These are phyloP conservation scores for Hippolais icterina DNA, from an alignment of 2,113 vertebrate genomes.

Conservation along the genomic window DNA sequence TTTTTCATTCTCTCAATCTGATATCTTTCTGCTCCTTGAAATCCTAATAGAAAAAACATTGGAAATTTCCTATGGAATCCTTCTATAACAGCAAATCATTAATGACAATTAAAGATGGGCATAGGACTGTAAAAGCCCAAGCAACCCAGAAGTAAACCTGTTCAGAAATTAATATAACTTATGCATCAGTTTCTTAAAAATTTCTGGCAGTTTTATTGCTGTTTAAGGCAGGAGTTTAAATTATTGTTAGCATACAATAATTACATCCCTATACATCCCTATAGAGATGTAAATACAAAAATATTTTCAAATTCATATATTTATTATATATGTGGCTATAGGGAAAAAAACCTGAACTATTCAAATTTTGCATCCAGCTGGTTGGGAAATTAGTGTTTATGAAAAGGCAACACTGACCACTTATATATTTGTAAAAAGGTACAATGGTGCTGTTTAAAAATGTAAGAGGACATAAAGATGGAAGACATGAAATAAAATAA, in stretches of 20 bases:
- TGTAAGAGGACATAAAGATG: constrained; percentile 7
- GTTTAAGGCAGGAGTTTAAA: neutral
- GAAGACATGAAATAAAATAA: constrained; percentile 25
- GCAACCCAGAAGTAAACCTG: neutral
- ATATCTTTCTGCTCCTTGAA: neutral
- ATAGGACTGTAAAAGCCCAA: neutral
- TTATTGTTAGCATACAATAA: neutral
- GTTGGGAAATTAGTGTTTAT: neutral
- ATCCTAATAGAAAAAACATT: neutral
- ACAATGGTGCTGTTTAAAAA: constrained; percentile 10
- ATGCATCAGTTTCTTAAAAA: neutral
- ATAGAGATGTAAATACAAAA: neutral
- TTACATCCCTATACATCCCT: too few species aligned
- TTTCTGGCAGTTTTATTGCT: neutral
- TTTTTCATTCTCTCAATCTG: neutral
- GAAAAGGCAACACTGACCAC: neutral
- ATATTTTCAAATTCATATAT: neutral
- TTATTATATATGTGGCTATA: neutral
- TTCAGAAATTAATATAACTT: neutral
- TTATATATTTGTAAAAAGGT: neutral
- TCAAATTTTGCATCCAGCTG: neutral
- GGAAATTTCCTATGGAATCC: neutral
- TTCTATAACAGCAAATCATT: neutral
- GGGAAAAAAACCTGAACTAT: neutral
- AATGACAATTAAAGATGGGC: neutral